Evolutionary conservation across 2,113 vertebrate genomes (phyloP).

Genomic region (Chascanopsetta lugubris): DNA sequence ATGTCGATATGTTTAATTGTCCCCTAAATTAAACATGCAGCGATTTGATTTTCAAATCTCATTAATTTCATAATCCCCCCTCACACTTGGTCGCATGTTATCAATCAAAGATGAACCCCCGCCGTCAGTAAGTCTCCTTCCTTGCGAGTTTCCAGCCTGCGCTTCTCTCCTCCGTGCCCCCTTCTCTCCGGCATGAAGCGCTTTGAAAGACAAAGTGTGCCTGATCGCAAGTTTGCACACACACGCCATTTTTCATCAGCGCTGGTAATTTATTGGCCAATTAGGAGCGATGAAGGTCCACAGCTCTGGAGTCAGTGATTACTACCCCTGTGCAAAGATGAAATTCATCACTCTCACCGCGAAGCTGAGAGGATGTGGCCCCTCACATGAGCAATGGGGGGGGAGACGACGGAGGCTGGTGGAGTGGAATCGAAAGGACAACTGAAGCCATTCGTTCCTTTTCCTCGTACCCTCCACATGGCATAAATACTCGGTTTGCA

Average conservation of each 20-base stretch:
- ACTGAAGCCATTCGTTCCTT: conserved; percentile 29
- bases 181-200: conserved; percentile 5
- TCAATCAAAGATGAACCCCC: conserved; percentile 53
- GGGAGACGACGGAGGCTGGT: conserved; percentile 24
- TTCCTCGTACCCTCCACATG: conserved; percentile 10
- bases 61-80: conserved; percentile 64
- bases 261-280: conserved; percentile 68
- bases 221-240: conserved; percentile 52
- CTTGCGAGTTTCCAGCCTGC: conserved; percentile 16
- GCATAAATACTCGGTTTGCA: conserved; percentile 35
- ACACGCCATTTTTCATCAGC: conserved; percentile 59
- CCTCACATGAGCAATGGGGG: background rate
- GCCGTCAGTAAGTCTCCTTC: conserved; percentile 14
- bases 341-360: conserved; percentile 56
- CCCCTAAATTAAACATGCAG: conserved; percentile 66
- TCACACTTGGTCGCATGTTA: conserved; percentile 49
- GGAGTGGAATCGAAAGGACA: conserved; percentile 30
- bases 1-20: conserved; percentile 66
- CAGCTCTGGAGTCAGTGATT: conserved; percentile 65
- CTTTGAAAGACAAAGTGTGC: conserved; percentile 46
- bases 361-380: conserved; percentile 33
- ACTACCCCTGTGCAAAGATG: conserved; percentile 45
- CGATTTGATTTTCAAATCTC: conserved; percentile 60
- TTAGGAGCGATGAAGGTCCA: conserved; percentile 61
- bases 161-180: conserved; percentile 6